A percentile compares a stretch with the other conserved stretches of the same genome.
phyloP scores from a whole-genome alignment of 2,797 vertebrate species.

The Vespertilio murinus region DNA sequence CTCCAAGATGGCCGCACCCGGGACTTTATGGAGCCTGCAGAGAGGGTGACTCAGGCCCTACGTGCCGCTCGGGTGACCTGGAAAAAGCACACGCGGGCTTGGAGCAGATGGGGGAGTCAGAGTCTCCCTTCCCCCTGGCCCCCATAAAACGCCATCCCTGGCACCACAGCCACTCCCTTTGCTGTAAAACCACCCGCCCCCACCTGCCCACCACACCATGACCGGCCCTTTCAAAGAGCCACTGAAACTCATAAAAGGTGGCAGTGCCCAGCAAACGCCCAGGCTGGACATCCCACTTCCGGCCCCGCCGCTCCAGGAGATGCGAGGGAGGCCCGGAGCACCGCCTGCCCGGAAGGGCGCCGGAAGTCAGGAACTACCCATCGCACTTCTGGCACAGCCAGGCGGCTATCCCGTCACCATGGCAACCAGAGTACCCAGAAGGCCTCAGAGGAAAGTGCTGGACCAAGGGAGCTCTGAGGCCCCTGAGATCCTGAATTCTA shows the following conservation, averaged over 20 bases:
- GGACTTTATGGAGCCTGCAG: slow-evolving; percentile 78
- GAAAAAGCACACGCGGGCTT: slow-evolving; percentile 73
- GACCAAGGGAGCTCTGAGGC: not conserved
- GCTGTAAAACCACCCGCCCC: slow-evolving; percentile 77
- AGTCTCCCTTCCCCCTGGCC: slow-evolving; percentile 71
- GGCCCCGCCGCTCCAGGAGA: not conserved
- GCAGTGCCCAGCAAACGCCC: slow-evolving; percentile 57
- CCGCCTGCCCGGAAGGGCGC: not conserved
- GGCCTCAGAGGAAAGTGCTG: not conserved
- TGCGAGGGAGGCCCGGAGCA: not conserved
- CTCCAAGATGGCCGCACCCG: slow-evolving; percentile 78
- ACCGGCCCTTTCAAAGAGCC: slow-evolving; percentile 75
- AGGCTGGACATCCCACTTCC: slow-evolving; percentile 65
- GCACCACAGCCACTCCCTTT: slow-evolving; percentile 74
- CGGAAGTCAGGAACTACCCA: not conserved
- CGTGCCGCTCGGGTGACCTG: slow-evolving; percentile 78
- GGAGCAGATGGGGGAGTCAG: slow-evolving; percentile 77
- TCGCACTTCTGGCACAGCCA: not conserved
- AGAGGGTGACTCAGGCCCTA: slow-evolving; percentile 76
- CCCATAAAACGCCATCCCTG: slow-evolving; percentile 79
- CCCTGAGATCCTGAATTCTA: not conserved
- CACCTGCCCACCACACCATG: slow-evolving; percentile 64
- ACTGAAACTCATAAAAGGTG: slow-evolving; percentile 78
- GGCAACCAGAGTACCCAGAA: not conserved
- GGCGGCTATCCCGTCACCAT: not conserved